Conservation (phyloP, 2,797 vertebrate genomes). For the Cossypha polioptera region DNA sequence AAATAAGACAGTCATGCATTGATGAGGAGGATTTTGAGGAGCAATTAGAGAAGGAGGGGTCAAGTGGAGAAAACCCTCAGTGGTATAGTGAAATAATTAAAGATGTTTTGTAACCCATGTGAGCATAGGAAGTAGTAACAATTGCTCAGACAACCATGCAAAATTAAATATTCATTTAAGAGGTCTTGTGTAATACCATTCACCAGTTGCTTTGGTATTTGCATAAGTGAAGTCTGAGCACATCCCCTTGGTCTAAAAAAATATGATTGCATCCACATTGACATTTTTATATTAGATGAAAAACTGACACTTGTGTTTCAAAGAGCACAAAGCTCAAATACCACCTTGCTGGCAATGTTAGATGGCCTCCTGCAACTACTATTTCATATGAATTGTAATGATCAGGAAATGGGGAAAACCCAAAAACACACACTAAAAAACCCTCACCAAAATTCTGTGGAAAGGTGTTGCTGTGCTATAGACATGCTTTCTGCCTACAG, state of each 20-base stretch:
- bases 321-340: neutral
- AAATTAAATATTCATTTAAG: neutral
- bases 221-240: neutral
- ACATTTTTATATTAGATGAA: neutral
- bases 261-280: neutral
- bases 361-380: neutral
- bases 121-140: neutral
- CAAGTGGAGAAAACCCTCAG: neutral
- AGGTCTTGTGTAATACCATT: neutral
- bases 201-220: neutral
- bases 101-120: neutral
- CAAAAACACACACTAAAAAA: neutral
- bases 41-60: slow-evolving; percentile 18
- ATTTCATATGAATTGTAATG: neutral
- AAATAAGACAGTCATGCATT: neutral
- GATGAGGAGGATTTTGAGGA: neutral
- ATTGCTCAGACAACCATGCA: slow-evolving; percentile 4
- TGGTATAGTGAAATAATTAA: neutral
- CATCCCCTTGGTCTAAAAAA: neutral
- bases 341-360: neutral
- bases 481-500: neutral
- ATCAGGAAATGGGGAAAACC: neutral
- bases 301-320: neutral
- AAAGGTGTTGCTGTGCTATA: neutral
- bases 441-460: neutral